Conservation (phyloP, 2,888 invertebrate genomes). For the Xanthia togata region DNA sequence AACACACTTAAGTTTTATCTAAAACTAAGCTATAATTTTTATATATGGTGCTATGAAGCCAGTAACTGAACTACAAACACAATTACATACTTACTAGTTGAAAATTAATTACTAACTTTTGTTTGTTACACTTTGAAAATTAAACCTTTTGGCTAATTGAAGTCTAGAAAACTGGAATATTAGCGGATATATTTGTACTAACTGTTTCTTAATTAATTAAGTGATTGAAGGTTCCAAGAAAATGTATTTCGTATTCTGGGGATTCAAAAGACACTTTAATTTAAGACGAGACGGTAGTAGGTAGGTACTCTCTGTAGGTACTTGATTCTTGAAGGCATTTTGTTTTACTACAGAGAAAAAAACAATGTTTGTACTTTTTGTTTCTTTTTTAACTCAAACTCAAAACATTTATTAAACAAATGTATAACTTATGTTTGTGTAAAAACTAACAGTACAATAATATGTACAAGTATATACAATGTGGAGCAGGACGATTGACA, state of each 20-base stretch:
- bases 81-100: conserved; percentile 34
- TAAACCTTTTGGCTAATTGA: conserved; percentile 46
- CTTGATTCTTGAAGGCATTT: background rate
- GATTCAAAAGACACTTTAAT: background rate
- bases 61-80: conserved; percentile 35
- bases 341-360: background rate
- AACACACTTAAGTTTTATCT: background rate
- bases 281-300: background rate
- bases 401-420: too few relatives aligned
- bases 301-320: background rate
- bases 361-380: too few relatives aligned
- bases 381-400: too few relatives aligned
- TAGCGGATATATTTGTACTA: conserved; percentile 4
- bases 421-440: too few relatives aligned
- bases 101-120: conserved; percentile 45
- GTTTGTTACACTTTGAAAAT: conserved; percentile 55
- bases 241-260: background rate
- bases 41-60: conserved; percentile 18
- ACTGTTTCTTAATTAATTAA: background rate
- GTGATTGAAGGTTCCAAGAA: background rate
- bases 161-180: conserved; percentile 22
- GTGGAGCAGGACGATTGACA: too few relatives aligned
- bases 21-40: conserved; percentile 26
- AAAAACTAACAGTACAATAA: too few relatives aligned
- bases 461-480: too few relatives aligned